Base-by-base conservation (phyloP, 2,113 vertebrate genomes). In the Marmota monax region DNA sequence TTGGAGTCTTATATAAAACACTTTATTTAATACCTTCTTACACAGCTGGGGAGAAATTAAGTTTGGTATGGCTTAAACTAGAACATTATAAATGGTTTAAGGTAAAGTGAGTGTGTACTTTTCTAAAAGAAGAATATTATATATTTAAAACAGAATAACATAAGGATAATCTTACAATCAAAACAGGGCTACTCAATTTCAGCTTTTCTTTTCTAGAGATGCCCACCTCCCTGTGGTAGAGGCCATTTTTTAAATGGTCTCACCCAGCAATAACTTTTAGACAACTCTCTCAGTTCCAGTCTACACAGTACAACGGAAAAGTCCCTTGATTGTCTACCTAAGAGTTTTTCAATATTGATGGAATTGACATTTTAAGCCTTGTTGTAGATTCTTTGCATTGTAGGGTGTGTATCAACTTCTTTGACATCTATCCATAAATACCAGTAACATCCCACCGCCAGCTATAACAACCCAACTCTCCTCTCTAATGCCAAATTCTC, bases 131-230 rank as follows among this genome's bases (percentile, higher is more conserved):
- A 93, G 29, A 37, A 74, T 63, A 25, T 8, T 61, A 25, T 63
- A 63, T 63, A 63, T 27, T 63, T 25, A 63, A 63, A 58, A 58
- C 51, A 63, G 23, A 27, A 63, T 63, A 27, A 79, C 76, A 84
- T 83, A 84, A 88, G 51, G 48, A 32, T 93, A 84, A 77, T 29
- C 42, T 70, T 84, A 53, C 13, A 9, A 63, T 27, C 39, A 89
- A 72, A 92, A 92, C 88, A 72, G n/a, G 56, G 84, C n/a, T 63
- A 91, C 42, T 74, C 45, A 39, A 7, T 77, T 76, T 84, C 39
- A 51, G 61, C 61, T 27, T 25, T 20, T 39, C 20, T 79, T 80
- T 82, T 80, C 34, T 89, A 42, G 61, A 48, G 78, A 77, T 77
- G 25, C 51, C 51, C 34, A 42, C 78, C 48, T 42, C 27, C 25